These are phyloP conservation scores for Sorex maritimensis DNA, from an alignment of 2,797 vertebrate species.

Conservation along the genomic window DNA sequence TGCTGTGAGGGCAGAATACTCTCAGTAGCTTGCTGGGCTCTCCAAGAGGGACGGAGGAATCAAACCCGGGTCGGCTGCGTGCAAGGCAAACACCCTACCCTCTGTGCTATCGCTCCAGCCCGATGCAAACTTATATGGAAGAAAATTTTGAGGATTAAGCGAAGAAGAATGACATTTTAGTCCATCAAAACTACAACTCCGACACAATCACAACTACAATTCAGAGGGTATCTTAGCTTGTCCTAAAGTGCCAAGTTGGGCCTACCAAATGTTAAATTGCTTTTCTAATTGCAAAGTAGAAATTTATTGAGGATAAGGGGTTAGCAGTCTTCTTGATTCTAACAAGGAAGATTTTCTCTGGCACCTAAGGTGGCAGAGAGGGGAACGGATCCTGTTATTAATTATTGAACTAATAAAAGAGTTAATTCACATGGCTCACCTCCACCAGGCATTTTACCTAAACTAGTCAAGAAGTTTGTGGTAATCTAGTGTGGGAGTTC, in stretches of 20 bases:
- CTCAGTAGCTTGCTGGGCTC: too few species aligned
- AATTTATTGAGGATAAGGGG: background rate
- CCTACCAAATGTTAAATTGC: background rate
- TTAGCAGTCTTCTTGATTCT: background rate
- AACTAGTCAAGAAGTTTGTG: constrained; percentile 21
- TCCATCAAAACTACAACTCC: accelerated
- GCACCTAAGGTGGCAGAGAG: background rate
- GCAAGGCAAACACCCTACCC: too few species aligned
- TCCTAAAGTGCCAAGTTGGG: too few species aligned
- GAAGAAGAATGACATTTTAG: background rate
- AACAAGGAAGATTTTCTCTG: background rate
- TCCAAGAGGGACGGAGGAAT: too few species aligned
- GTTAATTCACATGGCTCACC: background rate
- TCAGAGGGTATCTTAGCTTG: background rate
- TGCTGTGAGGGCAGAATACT: too few species aligned
- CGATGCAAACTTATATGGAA: background rate
- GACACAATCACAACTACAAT: too few species aligned
- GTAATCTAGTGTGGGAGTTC: constrained; percentile 24
- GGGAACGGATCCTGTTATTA: background rate
- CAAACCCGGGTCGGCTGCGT: too few species aligned
- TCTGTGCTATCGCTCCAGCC: too few species aligned
- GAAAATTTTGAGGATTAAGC: background rate
- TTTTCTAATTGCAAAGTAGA: accelerated
- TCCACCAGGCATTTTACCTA: background rate
- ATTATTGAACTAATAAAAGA: too few species aligned